Base-by-base conservation (phyloP, 2,888 invertebrate species). In the Autographa gamma region DNA sequence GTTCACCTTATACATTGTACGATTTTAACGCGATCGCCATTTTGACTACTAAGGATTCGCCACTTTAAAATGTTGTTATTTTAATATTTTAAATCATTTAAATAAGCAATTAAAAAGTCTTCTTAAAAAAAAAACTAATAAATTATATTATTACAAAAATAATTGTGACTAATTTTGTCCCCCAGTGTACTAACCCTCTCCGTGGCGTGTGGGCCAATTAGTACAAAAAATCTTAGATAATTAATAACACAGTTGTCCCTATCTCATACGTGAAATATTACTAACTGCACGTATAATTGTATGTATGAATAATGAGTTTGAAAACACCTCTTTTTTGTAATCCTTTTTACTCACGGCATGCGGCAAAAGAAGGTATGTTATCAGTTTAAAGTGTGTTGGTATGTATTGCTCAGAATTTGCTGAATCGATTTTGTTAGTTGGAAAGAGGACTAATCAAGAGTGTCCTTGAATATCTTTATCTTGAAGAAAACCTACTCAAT, bases 151-250 rank as follows among this genome's bases (percentile, higher is more conserved):
- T 14, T 16, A 16, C 43, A 54, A 79, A 63, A 79, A 62, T 58
- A 54, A 19, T 25, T 9, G 19, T 19, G 14, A 58, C 8, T 74
- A 71, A 73, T 77, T 79, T 74, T 79, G 82, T 71, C 73, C 79
- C 48, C 60, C 66, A 76, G 64, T 85, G 73, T 77, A 80, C 34
- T 63, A 72, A 71, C 70, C 80, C 73, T 72, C 43, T 56, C 58
- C 43, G 11, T 56, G 54, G 76, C 69, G 74, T 74, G 79, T 74
- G 81, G 77, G 69, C 83, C 83, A 88, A 88, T 86, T 84, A 86
- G 83, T 80, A 66, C 62, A 60, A 83, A 84, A 86, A 85, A 75
- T 65, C 63, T 69, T 70, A 81, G 81, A 81, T 81, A 19, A 43
- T 54, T 83, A 85, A 79, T 73, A 66, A 73, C 72, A 77, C 73